phyloP scores from a whole-genome alignment of 2,113 vertebrate species.

The Rhinoderma darwinii region DNA sequence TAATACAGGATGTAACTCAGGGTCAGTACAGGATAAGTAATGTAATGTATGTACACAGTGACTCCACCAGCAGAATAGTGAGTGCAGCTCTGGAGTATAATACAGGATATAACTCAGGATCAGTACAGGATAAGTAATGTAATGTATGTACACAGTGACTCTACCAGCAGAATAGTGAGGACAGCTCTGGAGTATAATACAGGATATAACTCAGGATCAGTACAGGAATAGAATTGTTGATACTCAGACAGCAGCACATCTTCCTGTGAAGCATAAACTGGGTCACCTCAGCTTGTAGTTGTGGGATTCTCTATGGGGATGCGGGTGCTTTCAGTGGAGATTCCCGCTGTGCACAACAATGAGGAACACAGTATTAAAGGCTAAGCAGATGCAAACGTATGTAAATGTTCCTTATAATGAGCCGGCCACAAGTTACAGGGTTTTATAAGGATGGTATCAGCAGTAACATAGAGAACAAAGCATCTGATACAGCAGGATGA shows the following conservation, averaged over 20 bases:
- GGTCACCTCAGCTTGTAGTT: background rate
- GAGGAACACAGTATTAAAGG: background rate
- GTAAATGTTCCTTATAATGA: background rate
- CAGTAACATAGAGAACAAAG: too few relatives aligned
- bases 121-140: constrained; percentile 15
- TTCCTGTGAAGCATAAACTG: background rate
- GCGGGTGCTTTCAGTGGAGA: background rate
- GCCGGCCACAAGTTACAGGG: background rate
- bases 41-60: constrained; percentile 14
- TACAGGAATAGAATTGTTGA: background rate
- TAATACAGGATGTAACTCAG: too few relatives aligned
- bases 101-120: too few relatives aligned
- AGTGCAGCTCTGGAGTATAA: background rate
- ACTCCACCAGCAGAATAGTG: constrained; percentile 2
- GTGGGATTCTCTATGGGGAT: background rate
- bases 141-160: constrained; percentile 17
- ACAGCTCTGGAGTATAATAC: constrained; percentile 18
- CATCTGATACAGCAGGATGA: background rate
- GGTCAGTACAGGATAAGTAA: constrained; percentile 7
- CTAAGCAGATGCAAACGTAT: background rate
- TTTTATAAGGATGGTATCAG: background rate
- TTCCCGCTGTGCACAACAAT: background rate
- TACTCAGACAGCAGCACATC: background rate
- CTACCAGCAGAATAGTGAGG: background rate
- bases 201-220: background rate